A percentile compares a stretch with the other conserved stretches of the same genome.
phyloP scores from a whole-genome alignment of 1,140 invertebrate genomes.

The Whitmania pigra region DNA sequence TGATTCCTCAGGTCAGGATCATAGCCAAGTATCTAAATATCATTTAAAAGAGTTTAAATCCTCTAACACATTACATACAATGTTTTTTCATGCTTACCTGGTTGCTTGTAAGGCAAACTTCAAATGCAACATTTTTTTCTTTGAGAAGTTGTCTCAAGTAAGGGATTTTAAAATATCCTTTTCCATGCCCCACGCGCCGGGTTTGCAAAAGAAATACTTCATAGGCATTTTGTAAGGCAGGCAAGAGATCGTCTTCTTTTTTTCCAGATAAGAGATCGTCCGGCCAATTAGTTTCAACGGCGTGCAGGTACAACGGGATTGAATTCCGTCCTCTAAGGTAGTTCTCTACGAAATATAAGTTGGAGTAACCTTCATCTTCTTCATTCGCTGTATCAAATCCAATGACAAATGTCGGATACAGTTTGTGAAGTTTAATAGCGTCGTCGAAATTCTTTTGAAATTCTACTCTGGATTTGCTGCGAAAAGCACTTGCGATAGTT shows the following conservation, averaged over 20 bases:
- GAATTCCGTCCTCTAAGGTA: no score
- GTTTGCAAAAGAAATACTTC: conserved; percentile 28
- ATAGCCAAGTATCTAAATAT: conserved; percentile 27
- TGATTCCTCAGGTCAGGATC: conserved; percentile 30
- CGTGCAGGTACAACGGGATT: conserved; percentile 27
- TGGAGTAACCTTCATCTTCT: conserved; percentile 31
- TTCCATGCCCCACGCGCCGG: conserved; percentile 30
- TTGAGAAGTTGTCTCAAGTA: conserved; percentile 28
- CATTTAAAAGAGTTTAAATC: neutral
- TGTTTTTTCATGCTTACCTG: conserved; percentile 19
- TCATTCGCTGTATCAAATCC: conserved; percentile 32
- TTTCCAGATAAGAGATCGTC: conserved; percentile 28
- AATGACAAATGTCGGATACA: conserved; percentile 28
- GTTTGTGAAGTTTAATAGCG: conserved; percentile 1
- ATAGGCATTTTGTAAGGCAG: conserved; percentile 27
- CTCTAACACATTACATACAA: neutral
- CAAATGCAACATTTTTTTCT: conserved; percentile 28
- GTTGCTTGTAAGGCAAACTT: conserved; percentile 30
- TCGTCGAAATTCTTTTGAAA: conserved; percentile 18
- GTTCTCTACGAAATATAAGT: conserved; percentile 26
- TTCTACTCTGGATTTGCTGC: neutral
- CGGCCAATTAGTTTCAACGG: conserved; percentile 31
- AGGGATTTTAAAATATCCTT: conserved; percentile 30
- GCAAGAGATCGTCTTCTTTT: conserved; percentile 26
- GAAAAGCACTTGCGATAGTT: conserved; percentile 21